Evolutionary conservation across 2,888 invertebrate genomes (phyloP).

Genomic region (Agrochola macilenta): DNA sequence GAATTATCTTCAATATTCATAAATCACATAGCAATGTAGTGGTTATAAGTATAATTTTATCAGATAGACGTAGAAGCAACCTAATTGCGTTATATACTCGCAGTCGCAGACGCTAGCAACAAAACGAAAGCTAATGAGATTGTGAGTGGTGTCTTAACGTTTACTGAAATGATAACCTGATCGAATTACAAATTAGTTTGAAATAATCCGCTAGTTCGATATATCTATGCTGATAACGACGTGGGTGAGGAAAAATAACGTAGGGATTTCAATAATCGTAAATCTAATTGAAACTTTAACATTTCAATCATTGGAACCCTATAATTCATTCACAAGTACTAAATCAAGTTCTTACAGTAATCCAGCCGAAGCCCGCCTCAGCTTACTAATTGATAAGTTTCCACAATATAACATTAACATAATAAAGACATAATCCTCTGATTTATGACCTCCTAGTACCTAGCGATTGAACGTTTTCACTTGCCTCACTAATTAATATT

Average conservation of each 20-base stretch:
- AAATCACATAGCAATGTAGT: slow-evolving; percentile 11
- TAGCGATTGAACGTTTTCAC: slow-evolving; percentile 50
- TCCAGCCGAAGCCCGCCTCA: slow-evolving; percentile 49
- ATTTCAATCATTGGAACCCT: slow-evolving; percentile 45
- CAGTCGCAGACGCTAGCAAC: background rate
- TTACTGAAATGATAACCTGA: background rate
- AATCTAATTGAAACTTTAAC: slow-evolving; percentile 42
- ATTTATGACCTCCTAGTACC: slow-evolving; percentile 64
- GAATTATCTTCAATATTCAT: slow-evolving; percentile 32
- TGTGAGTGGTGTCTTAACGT: background rate
- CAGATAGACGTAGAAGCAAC: background rate
- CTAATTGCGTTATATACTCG: slow-evolving; percentile 5
- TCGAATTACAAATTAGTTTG: background rate
- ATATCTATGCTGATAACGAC: background rate
- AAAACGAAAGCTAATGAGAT: slow-evolving; percentile 9
- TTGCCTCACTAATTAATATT: slow-evolving; percentile 61
- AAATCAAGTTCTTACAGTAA: slow-evolving; percentile 60
- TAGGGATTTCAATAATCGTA: slow-evolving; percentile 14
- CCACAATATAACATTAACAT: slow-evolving; percentile 68
- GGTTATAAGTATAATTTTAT: slow-evolving; percentile 38
- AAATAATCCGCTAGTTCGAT: background rate
- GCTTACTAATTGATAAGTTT: slow-evolving; percentile 70
- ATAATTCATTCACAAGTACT: slow-evolving; percentile 51
- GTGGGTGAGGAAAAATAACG: slow-evolving; percentile 19
- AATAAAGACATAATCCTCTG: slow-evolving; percentile 70